Evolutionary conservation across 2,888 invertebrate genomes (phyloP).

Genomic region (Napeogenes inachia): DNA sequence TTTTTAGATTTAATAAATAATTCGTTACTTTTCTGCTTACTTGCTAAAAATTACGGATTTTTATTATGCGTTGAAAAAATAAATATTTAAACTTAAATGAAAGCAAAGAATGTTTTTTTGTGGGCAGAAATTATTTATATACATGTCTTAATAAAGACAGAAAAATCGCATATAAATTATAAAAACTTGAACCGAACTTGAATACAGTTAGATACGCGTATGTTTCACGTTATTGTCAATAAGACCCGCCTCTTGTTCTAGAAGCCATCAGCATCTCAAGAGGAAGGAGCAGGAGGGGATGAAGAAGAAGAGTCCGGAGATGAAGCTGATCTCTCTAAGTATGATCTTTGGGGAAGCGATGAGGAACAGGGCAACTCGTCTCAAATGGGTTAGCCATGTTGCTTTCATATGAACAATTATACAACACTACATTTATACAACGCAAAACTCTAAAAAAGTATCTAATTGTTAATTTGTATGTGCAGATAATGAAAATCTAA

Average conservation of each 20-base stretch:
- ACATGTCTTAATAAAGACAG: no score
- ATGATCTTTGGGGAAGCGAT: slow-evolving; percentile 85
- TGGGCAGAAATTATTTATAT: no score
- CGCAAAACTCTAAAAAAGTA: background rate
- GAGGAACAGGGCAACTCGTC: slow-evolving; percentile 67
- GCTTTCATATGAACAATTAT: slow-evolving; percentile 10
- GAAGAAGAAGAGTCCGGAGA: slow-evolving; percentile 80
- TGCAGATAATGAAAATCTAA: slow-evolving; percentile 49
- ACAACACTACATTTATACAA: background rate
- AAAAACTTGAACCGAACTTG: no score
- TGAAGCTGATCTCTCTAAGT: slow-evolving; percentile 85
- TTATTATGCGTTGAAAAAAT: no score
- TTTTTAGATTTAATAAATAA: slow-evolving; percentile 5
- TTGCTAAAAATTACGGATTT: no score
- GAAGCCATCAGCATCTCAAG: slow-evolving; percentile 56
- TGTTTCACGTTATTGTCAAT: no score
- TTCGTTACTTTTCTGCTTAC: no score
- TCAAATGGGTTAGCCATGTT: slow-evolving; percentile 47
- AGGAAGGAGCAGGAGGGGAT: slow-evolving; percentile 72
- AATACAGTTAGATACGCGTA: no score
- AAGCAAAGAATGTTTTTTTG: no score
- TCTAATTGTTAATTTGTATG: slow-evolving; percentile 14
- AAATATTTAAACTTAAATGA: no score
- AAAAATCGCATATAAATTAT: no score
- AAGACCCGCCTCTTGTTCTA: slow-evolving; percentile 53